These are phyloP conservation scores for Lithophane leautieri DNA, from an alignment of 2,888 invertebrate species.

Conservation along the genomic window DNA sequence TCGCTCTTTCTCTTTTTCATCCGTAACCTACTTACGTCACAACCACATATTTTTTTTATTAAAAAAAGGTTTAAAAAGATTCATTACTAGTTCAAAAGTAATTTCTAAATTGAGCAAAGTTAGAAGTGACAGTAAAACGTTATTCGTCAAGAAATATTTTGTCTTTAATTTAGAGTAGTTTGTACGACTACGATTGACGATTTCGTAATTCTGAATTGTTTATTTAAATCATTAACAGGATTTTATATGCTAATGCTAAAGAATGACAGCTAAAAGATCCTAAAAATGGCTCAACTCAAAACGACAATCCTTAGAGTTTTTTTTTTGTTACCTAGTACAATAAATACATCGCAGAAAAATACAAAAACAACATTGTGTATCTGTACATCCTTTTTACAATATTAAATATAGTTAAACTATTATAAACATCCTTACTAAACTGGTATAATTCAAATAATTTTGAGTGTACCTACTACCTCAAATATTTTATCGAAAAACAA, in stretches of 20 bases:
- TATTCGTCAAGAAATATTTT: constrained; percentile 76
- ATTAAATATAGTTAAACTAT: constrained; percentile 59
- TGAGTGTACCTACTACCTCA: constrained; percentile 34
- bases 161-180: constrained; percentile 60
- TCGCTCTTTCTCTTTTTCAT: constrained; percentile 69
- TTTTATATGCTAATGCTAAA: constrained; percentile 46
- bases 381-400: constrained; percentile 62
- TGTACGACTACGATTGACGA: constrained; percentile 58
- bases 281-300: constrained; percentile 37
- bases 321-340: constrained; percentile 32
- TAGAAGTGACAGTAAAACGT: constrained; percentile 86
- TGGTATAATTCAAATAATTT: constrained; percentile 41
- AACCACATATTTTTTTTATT: constrained; percentile 80
- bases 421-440: constrained; percentile 45
- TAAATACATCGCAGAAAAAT: constrained; percentile 54
- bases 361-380: constrained; percentile 57
- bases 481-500: constrained; percentile 50
- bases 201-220: constrained; percentile 36
- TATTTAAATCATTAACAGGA: constrained; percentile 45
- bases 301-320: constrained; percentile 23
- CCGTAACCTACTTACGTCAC: constrained; percentile 84
- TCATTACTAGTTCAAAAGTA: constrained; percentile 75
- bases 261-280: constrained; percentile 26
- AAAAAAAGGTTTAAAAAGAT: constrained; percentile 72
- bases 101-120: constrained; percentile 87